Conservation (phyloP, 2,888 invertebrate species). For the Metopia argyrocephala region DNA sequence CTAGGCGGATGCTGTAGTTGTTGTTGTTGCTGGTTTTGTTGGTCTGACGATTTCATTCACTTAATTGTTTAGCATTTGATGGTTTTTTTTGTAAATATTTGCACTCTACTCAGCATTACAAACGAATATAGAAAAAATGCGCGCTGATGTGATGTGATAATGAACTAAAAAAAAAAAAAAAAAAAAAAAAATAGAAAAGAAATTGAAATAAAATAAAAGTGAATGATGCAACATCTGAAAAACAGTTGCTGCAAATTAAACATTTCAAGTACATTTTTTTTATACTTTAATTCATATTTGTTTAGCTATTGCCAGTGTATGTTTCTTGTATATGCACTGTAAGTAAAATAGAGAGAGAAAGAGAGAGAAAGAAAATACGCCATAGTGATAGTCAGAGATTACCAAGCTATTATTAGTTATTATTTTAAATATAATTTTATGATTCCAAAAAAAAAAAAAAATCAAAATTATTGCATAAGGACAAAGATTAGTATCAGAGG, state of each 20-base stretch:
- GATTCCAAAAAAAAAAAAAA: too few species aligned
- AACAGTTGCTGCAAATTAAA: slow-evolving; percentile 42
- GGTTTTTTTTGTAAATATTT: slow-evolving; percentile 56
- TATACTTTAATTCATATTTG: background rate
- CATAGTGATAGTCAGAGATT: slow-evolving; percentile 7
- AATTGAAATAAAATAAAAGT: too few species aligned
- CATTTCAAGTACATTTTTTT: slow-evolving; percentile 29
- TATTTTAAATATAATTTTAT: too few species aligned
- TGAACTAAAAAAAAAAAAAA: slow-evolving; percentile 42
- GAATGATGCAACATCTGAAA: slow-evolving; percentile 2
- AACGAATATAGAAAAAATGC: too few species aligned
- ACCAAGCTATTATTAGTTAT: too few species aligned
- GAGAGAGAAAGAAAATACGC: background rate
- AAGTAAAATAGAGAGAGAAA: background rate
- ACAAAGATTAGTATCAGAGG: too few species aligned
- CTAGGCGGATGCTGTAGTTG: background rate
- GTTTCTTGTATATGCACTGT: background rate
- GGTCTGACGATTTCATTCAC: slow-evolving; percentile 32
- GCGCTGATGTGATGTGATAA: slow-evolving; percentile 56
- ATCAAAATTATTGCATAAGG: too few species aligned
- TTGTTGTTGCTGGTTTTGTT: background rate
- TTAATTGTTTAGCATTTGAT: slow-evolving; percentile 54
- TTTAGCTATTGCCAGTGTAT: slow-evolving; percentile 25
- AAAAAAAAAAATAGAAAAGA: background rate
- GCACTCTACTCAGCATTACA: slow-evolving; percentile 47